Base-by-base conservation (phyloP, 2,888 invertebrate species). In the Rutpela maculata region DNA sequence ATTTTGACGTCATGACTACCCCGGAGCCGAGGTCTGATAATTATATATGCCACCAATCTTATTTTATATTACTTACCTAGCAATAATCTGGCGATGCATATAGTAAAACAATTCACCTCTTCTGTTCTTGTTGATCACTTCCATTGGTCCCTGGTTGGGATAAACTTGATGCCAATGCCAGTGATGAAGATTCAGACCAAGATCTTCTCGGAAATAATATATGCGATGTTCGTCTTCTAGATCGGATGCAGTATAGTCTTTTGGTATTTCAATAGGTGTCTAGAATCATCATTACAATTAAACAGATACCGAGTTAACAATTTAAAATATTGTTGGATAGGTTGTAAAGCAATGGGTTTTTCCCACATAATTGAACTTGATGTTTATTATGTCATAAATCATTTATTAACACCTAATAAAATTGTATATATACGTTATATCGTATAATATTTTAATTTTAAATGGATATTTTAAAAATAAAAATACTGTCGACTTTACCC, bases 91-190 rank as follows among this genome's bases (percentile, higher is more conserved):
- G 80, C 93, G 92, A 83, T 95, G 95, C 95, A 95, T 95, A 88
- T 95, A 95, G 87, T 92, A 95, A 89, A 95, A 95, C 0, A 95
- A 90, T 89, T 95, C 95, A 22, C 95, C 95, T 19, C 95, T 92
- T 66, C 95, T 92, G 86, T 95, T 94, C 87, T 96, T 95, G 63
- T 91, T 91, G 6, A 96, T 95, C 57, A 95, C 93, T 55, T 90
- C 89, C 59, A 82, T 82, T 0, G 92, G 89, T 0, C 94, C 92
- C 80, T 94, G 93, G 88, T 93, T 94, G 0, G 96, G 96, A 88
- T 96, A 96, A 5, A 96, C 96, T 80, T 96, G 91, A 88, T 97
- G 96, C 96, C 96, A 96, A 87, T 96, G 96, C 96, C 96, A 97
- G 88, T 97, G 96, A 88, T 96, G 96, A 70, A 95, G 93, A 90